Conservation (phyloP, 2,888 invertebrate genomes). For the Octonoba sinensis region DNA sequence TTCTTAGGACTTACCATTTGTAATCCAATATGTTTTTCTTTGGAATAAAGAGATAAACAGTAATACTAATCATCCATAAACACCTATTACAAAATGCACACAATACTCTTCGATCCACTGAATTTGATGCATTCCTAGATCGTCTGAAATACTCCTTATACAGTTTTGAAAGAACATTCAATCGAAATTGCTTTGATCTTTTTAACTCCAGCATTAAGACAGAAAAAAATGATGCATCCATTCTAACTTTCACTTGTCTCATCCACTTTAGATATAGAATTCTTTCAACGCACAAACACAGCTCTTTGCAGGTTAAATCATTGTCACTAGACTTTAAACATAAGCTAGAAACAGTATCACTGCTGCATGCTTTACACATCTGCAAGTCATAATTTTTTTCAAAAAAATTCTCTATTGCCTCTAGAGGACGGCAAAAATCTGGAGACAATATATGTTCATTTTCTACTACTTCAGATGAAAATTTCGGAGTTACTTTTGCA, state of each 20-base stretch:
- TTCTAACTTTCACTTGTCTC: constrained; percentile 20
- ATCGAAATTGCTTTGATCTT: constrained; percentile 38
- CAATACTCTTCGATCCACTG: neutral
- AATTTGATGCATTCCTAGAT: neutral
- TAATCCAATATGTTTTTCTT: constrained; percentile 35
- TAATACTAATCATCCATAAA: neutral
- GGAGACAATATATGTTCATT: constrained; percentile 26
- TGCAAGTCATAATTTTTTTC: neutral
- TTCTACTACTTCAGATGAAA: neutral
- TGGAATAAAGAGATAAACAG: constrained; percentile 10
- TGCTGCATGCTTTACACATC: neutral
- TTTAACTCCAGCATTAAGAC: constrained; percentile 33
- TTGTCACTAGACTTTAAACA: no score
- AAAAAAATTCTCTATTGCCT: neutral
- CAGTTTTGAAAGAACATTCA: constrained; percentile 24
- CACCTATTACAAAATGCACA: constrained; percentile 27
- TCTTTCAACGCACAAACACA: constrained; percentile 4
- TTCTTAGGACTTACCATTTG: constrained; percentile 26
- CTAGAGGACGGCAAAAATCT: constrained; percentile 14
- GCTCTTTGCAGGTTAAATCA: no score
- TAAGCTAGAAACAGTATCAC: no score
- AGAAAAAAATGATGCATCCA: constrained; percentile 41
- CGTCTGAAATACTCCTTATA: neutral
- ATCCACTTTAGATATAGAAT: neutral
- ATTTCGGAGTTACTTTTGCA: constrained; percentile 28